These are phyloP conservation scores for Myathropa florea DNA, from an alignment of 2,888 invertebrate species.

Conservation along the genomic window DNA sequence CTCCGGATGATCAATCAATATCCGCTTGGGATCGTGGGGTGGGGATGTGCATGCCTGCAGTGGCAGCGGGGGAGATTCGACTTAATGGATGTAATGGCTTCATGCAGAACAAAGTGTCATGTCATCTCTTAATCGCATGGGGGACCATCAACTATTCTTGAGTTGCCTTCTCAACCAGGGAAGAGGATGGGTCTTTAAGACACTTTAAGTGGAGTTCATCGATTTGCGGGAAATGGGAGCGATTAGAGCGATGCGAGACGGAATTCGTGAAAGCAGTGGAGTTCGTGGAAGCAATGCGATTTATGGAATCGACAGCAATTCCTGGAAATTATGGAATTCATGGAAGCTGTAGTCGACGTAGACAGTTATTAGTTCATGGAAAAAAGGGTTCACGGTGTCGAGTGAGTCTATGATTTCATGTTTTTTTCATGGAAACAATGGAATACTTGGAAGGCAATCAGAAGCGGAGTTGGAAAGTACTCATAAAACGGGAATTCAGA, in stretches of 20 bases:
- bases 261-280: not conserved
- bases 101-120: not conserved
- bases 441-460: too few relatives aligned
- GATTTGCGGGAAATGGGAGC: not conserved
- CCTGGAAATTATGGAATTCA: too few relatives aligned
- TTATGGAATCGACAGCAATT: not conserved
- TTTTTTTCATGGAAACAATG: too few relatives aligned
- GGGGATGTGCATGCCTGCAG: not conserved
- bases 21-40: not conserved
- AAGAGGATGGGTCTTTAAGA: too few relatives aligned
- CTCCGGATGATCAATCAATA: not conserved
- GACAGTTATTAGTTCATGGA: too few relatives aligned
- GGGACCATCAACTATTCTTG: not conserved
- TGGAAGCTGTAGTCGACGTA: too few relatives aligned
- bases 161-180: not conserved
- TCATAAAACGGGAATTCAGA: too few relatives aligned
- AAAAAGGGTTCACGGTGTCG: too few relatives aligned
- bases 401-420: too few relatives aligned
- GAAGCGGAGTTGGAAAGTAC: too few relatives aligned
- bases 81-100: not conserved
- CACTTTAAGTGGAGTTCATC: too few relatives aligned
- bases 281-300: not conserved
- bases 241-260: not conserved
- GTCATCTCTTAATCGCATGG: not conserved
- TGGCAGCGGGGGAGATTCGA: not conserved